Percentiles rank a stretch among this genome's conserved stretches.
These are phyloP conservation scores for Melinaea marsaeus DNA, from an alignment of 2,888 invertebrate genomes.

Conservation along the genomic window DNA sequence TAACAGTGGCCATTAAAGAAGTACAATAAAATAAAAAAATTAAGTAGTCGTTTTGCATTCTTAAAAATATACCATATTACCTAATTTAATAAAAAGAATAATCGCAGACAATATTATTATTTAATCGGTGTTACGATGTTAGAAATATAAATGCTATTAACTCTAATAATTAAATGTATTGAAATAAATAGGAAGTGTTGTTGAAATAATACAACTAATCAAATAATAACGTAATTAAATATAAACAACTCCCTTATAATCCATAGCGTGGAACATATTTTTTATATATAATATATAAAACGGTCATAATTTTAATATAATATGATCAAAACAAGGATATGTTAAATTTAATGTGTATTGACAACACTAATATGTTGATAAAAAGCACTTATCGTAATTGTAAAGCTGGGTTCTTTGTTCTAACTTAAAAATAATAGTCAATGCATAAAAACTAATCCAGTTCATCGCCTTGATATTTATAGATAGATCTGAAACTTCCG, in stretches of 20 bases:
- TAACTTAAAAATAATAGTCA: background rate
- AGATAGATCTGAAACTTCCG: slow-evolving; percentile 26
- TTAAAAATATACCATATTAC: too few relatives aligned
- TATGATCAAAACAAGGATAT: too few relatives aligned
- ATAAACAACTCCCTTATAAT: background rate
- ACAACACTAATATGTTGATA: background rate
- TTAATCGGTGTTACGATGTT: background rate
- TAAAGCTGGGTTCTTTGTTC: background rate
- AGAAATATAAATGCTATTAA: background rate
- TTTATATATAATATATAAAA: too few relatives aligned
- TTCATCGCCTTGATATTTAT: slow-evolving; percentile 22
- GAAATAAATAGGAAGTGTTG: background rate
- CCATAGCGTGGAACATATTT: too few relatives aligned
- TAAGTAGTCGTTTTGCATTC: too few relatives aligned
- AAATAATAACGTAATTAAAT: background rate
- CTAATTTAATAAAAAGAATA: too few relatives aligned
- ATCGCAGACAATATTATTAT: too few relatives aligned
- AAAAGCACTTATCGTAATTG: background rate
- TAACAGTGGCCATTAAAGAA: too few relatives aligned
- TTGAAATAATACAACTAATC: background rate
- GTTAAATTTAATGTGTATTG: too few relatives aligned
- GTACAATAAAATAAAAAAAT: too few relatives aligned
- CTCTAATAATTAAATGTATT: background rate
- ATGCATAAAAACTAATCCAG: background rate
- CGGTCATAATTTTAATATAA: too few relatives aligned